Percentiles rank a stretch among this genome's conserved stretches.
These are phyloP conservation scores for Abrostola triplasia DNA, from an alignment of 2,888 invertebrate genomes.

Conservation along the genomic window DNA sequence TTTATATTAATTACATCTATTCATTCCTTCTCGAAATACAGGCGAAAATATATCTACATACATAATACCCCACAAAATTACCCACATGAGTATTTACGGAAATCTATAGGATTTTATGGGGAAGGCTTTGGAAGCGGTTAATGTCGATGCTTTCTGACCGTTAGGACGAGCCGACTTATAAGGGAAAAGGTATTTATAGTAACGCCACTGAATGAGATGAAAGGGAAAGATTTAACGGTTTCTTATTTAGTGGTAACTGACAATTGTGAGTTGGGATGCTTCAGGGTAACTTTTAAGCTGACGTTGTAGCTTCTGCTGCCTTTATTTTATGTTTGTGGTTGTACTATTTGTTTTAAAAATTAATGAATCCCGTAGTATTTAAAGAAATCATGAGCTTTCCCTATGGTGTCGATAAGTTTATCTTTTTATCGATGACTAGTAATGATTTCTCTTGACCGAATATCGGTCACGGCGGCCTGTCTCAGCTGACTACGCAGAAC, in stretches of 20 bases:
- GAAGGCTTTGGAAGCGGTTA: conserved; percentile 17
- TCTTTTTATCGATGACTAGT: too few species aligned
- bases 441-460: too few species aligned
- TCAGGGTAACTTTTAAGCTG: conserved; percentile 13
- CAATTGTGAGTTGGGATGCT: conserved; percentile 22
- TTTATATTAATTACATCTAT: too few species aligned
- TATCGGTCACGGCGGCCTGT: too few species aligned
- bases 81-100: conserved; percentile 33
- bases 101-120: conserved; percentile 29
- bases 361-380: too few species aligned
- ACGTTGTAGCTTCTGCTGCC: background rate
- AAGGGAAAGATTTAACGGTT: conserved; percentile 37
- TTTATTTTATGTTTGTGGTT: too few species aligned
- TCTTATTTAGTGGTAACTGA: conserved; percentile 17
- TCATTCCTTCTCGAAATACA: too few species aligned
- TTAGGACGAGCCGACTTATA: conserved; percentile 19
- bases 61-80: conserved; percentile 9
- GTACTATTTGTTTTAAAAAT: too few species aligned
- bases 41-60: background rate
- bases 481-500: too few species aligned
- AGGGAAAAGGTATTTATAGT: conserved; percentile 24
- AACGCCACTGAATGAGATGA: conserved; percentile 30
- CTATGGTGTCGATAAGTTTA: too few species aligned
- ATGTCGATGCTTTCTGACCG: conserved; percentile 25
- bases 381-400: too few species aligned